Percentiles rank a stretch among this genome's conserved stretches.
Evolutionary conservation across 2,888 invertebrate species (phyloP).

Genomic region (Mesorhabditis spiculigera): DNA sequence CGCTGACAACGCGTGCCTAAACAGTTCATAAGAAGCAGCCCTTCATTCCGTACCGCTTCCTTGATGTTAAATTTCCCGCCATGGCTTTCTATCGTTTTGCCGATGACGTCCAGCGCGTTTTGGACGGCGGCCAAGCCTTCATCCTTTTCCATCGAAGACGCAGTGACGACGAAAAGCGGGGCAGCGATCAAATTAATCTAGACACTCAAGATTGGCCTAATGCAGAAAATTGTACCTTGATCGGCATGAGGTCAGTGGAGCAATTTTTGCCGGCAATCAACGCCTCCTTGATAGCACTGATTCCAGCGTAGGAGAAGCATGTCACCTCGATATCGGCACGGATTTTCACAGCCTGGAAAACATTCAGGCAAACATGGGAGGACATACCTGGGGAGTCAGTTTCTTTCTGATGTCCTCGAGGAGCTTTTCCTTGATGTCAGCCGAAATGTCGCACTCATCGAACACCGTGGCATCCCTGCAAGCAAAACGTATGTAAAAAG

Average conservation of each 20-base stretch:
- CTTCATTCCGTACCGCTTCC: constrained; percentile 75
- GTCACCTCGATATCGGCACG: constrained; percentile 78
- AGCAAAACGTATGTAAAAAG: not conserved
- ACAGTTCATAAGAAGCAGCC: constrained; percentile 10
- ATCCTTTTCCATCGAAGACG: constrained; percentile 87
- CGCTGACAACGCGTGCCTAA: constrained; percentile 94
- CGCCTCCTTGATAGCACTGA: constrained; percentile 91
- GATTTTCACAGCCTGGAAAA: constrained; percentile 65
- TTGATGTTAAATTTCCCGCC: constrained; percentile 91
- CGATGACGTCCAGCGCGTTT: constrained; percentile 82
- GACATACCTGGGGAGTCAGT: constrained; percentile 83
- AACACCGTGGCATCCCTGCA: constrained; percentile 85
- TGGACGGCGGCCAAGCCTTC: constrained; percentile 74
- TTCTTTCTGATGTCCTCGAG: constrained; percentile 90
- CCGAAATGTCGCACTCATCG: constrained; percentile 90
- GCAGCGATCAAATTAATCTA: constrained; percentile 95
- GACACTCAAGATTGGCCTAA: constrained; percentile 9
- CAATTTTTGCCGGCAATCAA: constrained; percentile 82
- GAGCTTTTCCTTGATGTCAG: constrained; percentile 83
- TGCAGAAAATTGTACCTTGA: constrained; percentile 67
- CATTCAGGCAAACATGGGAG: constrained; percentile 64
- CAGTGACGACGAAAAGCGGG: constrained; percentile 96
- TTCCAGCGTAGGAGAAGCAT: constrained; percentile 94
- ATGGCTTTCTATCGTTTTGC: constrained; percentile 73
- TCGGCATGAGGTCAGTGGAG: constrained; percentile 87